phyloP scores from a whole-genome alignment of 2,888 invertebrate species.

The Aspidiotus destructor region DNA sequence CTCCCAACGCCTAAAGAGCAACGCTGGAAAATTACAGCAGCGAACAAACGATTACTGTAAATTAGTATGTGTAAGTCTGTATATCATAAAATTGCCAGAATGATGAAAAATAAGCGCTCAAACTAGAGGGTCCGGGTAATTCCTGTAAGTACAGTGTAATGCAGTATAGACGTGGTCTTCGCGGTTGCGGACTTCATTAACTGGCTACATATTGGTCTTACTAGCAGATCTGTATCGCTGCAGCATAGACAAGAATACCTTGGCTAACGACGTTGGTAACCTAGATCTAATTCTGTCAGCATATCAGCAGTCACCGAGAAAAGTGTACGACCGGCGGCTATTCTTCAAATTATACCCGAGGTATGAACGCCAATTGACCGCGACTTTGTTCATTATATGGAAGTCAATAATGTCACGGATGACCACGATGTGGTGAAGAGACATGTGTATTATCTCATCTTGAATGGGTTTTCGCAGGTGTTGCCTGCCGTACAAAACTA shows the following conservation, averaged over 20 bases:
- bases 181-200: background rate
- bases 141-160: too few species aligned
- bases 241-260: conserved; percentile 26
- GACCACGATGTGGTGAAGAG: background rate
- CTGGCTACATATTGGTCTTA: background rate
- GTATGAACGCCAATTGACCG: conserved; percentile 19
- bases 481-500: too few species aligned
- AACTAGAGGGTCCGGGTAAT: too few species aligned
- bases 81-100: too few species aligned
- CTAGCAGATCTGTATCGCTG: conserved; percentile 20
- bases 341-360: conserved; percentile 23
- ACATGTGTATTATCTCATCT: background rate
- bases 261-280: conserved; percentile 31
- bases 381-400: conserved; percentile 1
- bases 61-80: too few species aligned
- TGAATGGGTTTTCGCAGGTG: background rate
- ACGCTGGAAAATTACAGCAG: too few species aligned
- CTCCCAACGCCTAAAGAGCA: too few species aligned
- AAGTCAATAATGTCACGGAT: background rate
- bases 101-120: too few species aligned
- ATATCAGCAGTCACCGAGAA: conserved; percentile 20
- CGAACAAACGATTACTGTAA: too few species aligned
- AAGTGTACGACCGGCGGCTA: conserved; percentile 8
- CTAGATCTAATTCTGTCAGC: conserved; percentile 32
- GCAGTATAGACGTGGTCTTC: too few species aligned